phyloP scores from a whole-genome alignment of 2,888 invertebrate species.

The Pristionchus entomophagus region DNA sequence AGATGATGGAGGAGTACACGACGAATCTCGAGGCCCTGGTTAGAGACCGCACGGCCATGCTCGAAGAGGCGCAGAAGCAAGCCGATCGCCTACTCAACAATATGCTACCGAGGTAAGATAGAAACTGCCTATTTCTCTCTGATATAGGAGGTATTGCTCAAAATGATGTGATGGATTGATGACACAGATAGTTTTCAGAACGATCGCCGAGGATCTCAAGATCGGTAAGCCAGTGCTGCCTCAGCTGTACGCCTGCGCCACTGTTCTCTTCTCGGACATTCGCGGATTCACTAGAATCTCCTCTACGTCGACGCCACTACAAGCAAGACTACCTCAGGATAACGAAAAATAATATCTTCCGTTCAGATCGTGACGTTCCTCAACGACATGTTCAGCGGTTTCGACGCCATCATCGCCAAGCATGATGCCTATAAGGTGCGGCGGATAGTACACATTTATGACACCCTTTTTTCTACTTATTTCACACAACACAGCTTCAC shows the following conservation, averaged over 20 bases:
- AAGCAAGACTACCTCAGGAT: constrained; percentile 52
- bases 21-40: constrained; percentile 70
- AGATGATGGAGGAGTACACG: constrained; percentile 74
- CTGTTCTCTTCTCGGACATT: constrained; percentile 74
- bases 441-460: no score
- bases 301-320: constrained; percentile 74
- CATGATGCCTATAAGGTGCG: constrained; percentile 75
- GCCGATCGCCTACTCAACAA: constrained; percentile 74
- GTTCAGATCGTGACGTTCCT: constrained; percentile 72
- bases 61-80: constrained; percentile 75
- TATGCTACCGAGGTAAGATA: constrained; percentile 70
- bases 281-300: constrained; percentile 73
- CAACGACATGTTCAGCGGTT: constrained; percentile 75
- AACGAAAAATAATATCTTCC: not conserved
- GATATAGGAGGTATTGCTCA: not conserved
- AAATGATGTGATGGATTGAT: not conserved
- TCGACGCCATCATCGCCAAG: constrained; percentile 74
- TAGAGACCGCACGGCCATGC: constrained; percentile 70
- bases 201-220: constrained; percentile 74
- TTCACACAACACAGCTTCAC: not conserved
- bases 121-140: not conserved
- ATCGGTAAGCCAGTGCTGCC: constrained; percentile 73
- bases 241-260: constrained; percentile 73
- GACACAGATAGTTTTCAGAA: constrained; percentile 63
- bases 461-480: no score